A percentile compares a stretch with the other conserved stretches of the same genome.
phyloP scores from a whole-genome alignment of 2,888 invertebrate genomes.

The Hylaea fasciaria region DNA sequence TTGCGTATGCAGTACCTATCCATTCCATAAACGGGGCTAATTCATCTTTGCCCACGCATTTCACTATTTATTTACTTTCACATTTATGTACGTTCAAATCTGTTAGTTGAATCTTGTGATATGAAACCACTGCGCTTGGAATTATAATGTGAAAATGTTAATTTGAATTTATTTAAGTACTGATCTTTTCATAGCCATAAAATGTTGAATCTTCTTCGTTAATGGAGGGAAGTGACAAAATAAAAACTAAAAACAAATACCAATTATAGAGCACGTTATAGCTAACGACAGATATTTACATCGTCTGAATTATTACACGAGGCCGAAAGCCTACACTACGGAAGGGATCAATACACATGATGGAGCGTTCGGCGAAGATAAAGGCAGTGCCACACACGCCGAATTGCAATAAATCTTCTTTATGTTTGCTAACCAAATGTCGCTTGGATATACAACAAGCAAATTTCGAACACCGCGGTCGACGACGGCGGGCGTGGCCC shows the following conservation, averaged over 20 bases:
- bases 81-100: conserved; percentile 3
- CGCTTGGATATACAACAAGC: conserved; percentile 70
- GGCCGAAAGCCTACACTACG: conserved; percentile 22
- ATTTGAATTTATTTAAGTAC: background rate
- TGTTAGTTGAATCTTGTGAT: background rate
- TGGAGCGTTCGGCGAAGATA: conserved; percentile 53
- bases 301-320: conserved; percentile 27
- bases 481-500: conserved; percentile 67
- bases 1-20: conserved; percentile 29
- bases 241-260: background rate
- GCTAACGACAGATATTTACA: conserved; percentile 8
- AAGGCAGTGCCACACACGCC: conserved; percentile 68
- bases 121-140: background rate
- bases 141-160: background rate
- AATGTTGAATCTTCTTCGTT: no score
- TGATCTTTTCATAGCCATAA: no score
- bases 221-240: background rate
- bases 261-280: conserved; percentile 17
- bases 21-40: conserved; percentile 27
- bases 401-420: conserved; percentile 74
- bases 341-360: conserved; percentile 54
- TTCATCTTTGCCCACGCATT: conserved; percentile 20
- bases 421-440: conserved; percentile 78
- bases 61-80: conserved; percentile 2
- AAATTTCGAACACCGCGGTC: conserved; percentile 61